Base-by-base conservation (phyloP, 2,113 vertebrate genomes). In the Carollia perspicillata region DNA sequence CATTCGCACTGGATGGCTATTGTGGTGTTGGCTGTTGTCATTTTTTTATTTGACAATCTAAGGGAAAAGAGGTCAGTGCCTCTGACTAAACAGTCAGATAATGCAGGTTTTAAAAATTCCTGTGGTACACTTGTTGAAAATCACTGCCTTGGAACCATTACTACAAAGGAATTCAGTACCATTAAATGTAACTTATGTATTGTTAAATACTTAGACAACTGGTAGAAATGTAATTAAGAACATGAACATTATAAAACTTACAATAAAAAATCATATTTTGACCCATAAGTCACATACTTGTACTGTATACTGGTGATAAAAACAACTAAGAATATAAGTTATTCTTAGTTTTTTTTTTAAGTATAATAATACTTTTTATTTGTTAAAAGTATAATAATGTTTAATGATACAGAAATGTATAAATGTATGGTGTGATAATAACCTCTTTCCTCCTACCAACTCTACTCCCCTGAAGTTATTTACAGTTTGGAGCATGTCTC, bases 251-350 rank as follows among this genome's bases (percentile, higher is more conserved):
- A 88, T 63, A 14, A 85, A 79, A 28, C 23, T 55, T 53, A 71
- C 6, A 69, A 77, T 69, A 51, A 74, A 26, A 53, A 65, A 14
- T 69, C 68, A 63, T 23, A 83, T 87, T 81, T 84, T 86, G 65
- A 20, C 23, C 58, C 20, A 87, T 72, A 74, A 30, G 28, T 58
- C 37, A 83, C 42, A 66, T 35, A n/a, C 6, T 42, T 68, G 1
- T 77, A 75, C 49, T 37, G n/a, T 13, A 69, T 26, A 60, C 58
- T 12, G 28, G 17, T 78, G 53, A 89, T 37, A 74, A 69, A 66
- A 94, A 66, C n/a, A 94, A 66, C 40, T 69, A 83, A 72, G 72
- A 83, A 55, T 68, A 33, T 42, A 92, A 79, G n/a, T n/a, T n/a
- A n/a, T n/a, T n/a, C n/a, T n/a, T n/a, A n/a, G n/a, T n/a, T n/a